Evolutionary conservation across 2,113 vertebrate species (phyloP).

Genomic region (Eptesicus fuscus): DNA sequence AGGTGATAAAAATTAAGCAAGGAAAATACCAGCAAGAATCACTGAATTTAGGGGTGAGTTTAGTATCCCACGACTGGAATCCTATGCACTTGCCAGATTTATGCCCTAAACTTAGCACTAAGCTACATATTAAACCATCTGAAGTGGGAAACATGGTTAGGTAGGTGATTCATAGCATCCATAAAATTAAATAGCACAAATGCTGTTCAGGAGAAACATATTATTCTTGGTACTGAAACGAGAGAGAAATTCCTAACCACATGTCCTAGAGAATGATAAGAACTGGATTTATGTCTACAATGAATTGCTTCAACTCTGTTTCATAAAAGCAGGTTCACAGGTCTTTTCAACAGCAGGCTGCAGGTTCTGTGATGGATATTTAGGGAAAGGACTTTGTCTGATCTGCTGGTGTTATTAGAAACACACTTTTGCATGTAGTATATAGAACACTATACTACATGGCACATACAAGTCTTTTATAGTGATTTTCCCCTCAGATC

Average conservation of each 20-base stretch:
- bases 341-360: conserved; percentile 18
- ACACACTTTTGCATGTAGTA: background rate
- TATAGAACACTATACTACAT: background rate
- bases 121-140: conserved; percentile 38
- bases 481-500: background rate
- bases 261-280: conserved; percentile 32
- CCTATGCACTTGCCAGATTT: background rate
- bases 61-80: background rate
- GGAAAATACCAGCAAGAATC: background rate
- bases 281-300: conserved; percentile 26
- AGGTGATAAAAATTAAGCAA: background rate
- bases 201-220: background rate
- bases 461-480: background rate
- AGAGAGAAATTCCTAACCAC: conserved; percentile 24
- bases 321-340: conserved; percentile 43
- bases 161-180: conserved; percentile 38
- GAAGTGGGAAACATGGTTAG: conserved; percentile 45
- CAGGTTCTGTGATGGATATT: background rate
- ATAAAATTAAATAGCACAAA: conserved; percentile 45
- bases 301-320: conserved; percentile 35
- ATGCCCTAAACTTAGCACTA: conserved; percentile 5
- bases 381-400: background rate
- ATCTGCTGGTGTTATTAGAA: conserved; percentile 27
- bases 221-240: conserved; percentile 2
- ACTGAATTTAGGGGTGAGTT: background rate